Evolutionary conservation across 2,888 invertebrate species (phyloP), one percentile per base, ranked within the genome.

Genomic region (Oxytorus armatus): DNA sequence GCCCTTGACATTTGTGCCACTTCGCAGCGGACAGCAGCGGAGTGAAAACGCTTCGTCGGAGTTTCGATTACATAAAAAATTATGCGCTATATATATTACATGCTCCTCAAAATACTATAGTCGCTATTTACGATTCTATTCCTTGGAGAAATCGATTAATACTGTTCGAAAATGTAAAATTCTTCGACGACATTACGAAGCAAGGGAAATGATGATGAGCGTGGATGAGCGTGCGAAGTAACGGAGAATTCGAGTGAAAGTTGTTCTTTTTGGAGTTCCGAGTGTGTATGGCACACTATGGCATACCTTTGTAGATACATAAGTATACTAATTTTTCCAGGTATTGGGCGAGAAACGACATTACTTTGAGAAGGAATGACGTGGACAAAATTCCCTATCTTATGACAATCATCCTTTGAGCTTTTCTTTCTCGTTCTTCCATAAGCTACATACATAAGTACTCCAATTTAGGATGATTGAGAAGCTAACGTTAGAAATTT

Each of bases 51-150:
- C 18, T 29, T n/a, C 14, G 25, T 29, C 23, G 18, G 29, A 25
- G 11, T 39, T 14, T 36, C 25, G 49, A 61, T 73, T 73, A 63
- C 39, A 73, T 73, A 57, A 73, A 68, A 73, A 51, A 63, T 63
- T 25, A 7, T 61, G 25, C 7, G 59, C n/a, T 49, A 11, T 18
- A 16, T 39, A 25, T 42, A 10, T 16, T 21, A 49, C 14, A 11
- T 11, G 18, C 33, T 21, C 16, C 33, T 21, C 16, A 63, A 11
- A 11, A 39, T 25, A 25, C 21, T 25, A 16, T 18, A 18, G 11
- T 44, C 25, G 1, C 25, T 25, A n/a, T 21, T 55, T 18, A 57
- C 57, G 14, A 18, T 36, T 57, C 18, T 57, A 39, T 57, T 57
- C 57, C 4, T 51, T 11, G 51, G 23, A 4, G 21, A 25, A 51